Conservation (phyloP, 2,797 vertebrate genomes). For the Labeo calbasu region DNA sequence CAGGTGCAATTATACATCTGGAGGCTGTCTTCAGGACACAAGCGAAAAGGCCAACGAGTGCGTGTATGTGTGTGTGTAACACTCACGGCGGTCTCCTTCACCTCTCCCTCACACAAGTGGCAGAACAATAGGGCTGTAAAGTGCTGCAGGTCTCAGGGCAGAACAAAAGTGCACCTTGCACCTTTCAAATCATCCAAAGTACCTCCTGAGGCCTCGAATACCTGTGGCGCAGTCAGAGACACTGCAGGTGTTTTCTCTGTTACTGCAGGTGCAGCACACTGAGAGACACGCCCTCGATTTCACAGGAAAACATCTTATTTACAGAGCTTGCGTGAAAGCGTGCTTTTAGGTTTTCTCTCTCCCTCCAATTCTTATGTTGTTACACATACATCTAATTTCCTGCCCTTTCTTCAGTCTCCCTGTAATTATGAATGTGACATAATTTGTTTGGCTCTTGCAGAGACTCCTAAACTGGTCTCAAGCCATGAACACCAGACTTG, state of each 20-base stretch:
- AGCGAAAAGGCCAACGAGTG: conserved; percentile 57
- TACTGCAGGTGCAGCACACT: conserved; percentile 60
- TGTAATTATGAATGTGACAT: not conserved
- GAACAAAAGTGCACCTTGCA: conserved; percentile 84
- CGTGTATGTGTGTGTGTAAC: conserved; percentile 24
- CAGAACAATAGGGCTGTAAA: conserved; percentile 72
- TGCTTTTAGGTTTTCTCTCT: not conserved
- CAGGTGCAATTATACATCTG: conserved; percentile 77
- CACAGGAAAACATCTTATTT: conserved; percentile 40
- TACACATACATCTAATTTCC: not conserved
- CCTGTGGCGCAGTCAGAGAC: conserved; percentile 63
- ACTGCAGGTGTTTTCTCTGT: conserved; percentile 51
- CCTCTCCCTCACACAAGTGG: conserved; percentile 60
- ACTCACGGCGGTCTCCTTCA: conserved; percentile 57
- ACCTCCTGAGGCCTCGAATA: conserved; percentile 71
- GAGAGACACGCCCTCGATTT: conserved; percentile 45
- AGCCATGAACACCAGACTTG: not conserved
- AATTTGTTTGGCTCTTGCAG: not conserved
- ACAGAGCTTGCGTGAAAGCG: not conserved
- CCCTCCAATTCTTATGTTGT: not conserved
- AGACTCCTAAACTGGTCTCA: not conserved
- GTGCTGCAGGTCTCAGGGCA: conserved; percentile 68
- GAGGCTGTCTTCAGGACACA: conserved; percentile 67
- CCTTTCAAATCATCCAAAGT: conserved; percentile 67
- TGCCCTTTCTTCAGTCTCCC: not conserved